Conservation (phyloP, 1,140 invertebrate species). For the Anastrepha obliqua region DNA sequence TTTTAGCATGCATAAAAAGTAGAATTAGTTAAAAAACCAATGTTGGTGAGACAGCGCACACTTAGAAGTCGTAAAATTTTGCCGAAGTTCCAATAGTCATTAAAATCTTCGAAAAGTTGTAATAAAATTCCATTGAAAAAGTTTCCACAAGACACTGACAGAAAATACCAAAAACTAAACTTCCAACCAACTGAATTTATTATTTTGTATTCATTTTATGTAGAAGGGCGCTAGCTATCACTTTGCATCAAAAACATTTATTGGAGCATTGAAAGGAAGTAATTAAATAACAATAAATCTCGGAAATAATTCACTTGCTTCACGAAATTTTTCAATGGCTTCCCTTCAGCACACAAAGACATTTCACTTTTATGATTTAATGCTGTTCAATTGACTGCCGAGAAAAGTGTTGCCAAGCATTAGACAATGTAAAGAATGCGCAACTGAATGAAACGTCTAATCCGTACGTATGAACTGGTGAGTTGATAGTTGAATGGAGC, state of each 20-base stretch:
- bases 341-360: not conserved
- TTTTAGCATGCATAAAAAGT: too few species aligned
- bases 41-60: too few species aligned
- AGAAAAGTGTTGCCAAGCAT: not conserved
- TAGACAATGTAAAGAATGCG: slow-evolving; percentile 23
- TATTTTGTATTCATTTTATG: not conserved
- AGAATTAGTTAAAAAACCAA: too few species aligned
- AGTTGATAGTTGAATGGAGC: not conserved
- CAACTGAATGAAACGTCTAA: not conserved
- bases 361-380: slow-evolving; percentile 37
- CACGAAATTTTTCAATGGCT: slow-evolving; percentile 12
- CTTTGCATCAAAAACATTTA: not conserved
- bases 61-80: not conserved
- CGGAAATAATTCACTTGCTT: not conserved
- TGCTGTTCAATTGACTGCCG: slow-evolving; percentile 16
- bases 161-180: not conserved
- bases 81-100: not conserved
- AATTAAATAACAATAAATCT: slow-evolving; percentile 45
- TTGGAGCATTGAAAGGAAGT: slow-evolving; percentile 37
- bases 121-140: not conserved
- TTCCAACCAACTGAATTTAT: not conserved
- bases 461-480: not conserved
- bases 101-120: not conserved
- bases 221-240: not conserved
- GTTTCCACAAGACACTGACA: not conserved